Evolutionary conservation across 1,140 invertebrate genomes (phyloP), one percentile per base, ranked within the genome.

Genomic region (Microplitis mediator): DNA sequence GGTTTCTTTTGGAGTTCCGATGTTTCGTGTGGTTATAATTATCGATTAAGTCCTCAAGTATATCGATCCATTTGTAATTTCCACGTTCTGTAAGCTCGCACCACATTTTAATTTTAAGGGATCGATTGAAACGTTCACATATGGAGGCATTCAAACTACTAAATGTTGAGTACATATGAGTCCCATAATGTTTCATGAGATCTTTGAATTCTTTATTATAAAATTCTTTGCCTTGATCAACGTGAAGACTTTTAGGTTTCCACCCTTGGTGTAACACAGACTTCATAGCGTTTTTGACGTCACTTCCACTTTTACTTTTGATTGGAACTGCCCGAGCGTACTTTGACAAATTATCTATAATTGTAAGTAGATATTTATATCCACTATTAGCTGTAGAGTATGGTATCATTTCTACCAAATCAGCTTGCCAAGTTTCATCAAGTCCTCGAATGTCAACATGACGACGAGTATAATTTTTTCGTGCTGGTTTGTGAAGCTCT

Each of bases 121-220:
- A 86, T 23, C 81, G 74, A 79, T 86, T 85, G 35, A 86, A 86
- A 34, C 87, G 71, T 79, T 88, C 84, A 32, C 81, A 76, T 61
- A 87, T 79, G 2, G 80, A 75, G 32, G 84, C 81, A 82, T 88
- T 88, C 16, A 80, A 77, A 34, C 79, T 74, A 68, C 71, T 80
- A 62, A 80, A 81, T n/a, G 54, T 66, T 35, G 36, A 66, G 65
- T 72, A 72, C 62, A 64, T 35, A 11, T 64, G 9, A 4, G 65
- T 71, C 1, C 63, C 64, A 54, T 36, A 16, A 8, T 65, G 0
- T 56, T 65, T 56, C 35, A 64, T 64, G 1, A 71, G 35, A n/a
- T 14, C 4, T 51, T 63, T 5, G 23, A 69, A 60, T 36, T 58
- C 36, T 16, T 45, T 13, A 13, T 68, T 68, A 6, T 68, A 54